These are phyloP conservation scores for Magallana ariakensis DNA, from an alignment of 1,140 invertebrate species.

Conservation along the genomic window DNA sequence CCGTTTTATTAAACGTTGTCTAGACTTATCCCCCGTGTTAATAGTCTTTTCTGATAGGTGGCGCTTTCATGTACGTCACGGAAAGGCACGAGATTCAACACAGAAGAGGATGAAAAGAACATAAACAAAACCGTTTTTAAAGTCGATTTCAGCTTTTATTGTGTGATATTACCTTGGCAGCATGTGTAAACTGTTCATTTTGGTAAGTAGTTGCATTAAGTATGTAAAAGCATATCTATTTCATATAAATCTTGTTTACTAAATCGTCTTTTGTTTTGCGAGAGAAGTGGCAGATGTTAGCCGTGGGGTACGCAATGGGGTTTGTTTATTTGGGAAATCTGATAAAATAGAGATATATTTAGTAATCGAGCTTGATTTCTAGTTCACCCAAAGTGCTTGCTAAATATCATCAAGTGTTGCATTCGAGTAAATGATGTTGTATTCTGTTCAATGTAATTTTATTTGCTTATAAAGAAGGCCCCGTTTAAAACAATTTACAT, in stretches of 20 bases:
- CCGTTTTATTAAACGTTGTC: no score
- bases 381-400: no score
- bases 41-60: background rate
- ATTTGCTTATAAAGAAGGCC: no score
- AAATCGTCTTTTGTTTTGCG: slow-evolving; percentile 16
- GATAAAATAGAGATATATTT: background rate
- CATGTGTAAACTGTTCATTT: background rate
- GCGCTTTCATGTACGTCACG: slow-evolving; percentile 13
- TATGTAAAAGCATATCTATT: background rate
- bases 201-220: background rate
- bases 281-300: slow-evolving; percentile 15
- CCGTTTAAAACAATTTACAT: no score
- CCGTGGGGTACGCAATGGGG: background rate
- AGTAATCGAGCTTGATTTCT: no score
- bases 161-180: background rate
- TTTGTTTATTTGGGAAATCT: background rate
- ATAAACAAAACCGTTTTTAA: slow-evolving; percentile 5
- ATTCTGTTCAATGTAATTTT: no score
- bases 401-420: no score
- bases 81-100: slow-evolving; percentile 18
- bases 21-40: background rate
- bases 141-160: background rate
- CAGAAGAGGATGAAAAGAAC: background rate
- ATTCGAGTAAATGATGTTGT: no score
- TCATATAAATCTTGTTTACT: background rate